Percentiles rank a stretch among this genome's conserved stretches.
phyloP scores from a whole-genome alignment of 1,140 invertebrate species.

The Procambarus clarkii region DNA sequence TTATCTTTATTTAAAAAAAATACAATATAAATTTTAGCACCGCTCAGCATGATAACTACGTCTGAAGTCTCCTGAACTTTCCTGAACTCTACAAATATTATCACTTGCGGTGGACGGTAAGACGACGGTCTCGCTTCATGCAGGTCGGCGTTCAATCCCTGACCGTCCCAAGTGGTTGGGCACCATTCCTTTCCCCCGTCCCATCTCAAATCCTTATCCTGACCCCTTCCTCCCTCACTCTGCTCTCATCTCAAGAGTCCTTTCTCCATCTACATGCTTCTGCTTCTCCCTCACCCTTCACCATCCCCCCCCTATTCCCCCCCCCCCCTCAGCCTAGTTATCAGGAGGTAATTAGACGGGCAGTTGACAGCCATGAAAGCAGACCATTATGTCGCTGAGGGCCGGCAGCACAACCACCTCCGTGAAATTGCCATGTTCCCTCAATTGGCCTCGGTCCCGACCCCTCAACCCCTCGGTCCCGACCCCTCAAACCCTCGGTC shows the following conservation, averaged over 20 bases:
- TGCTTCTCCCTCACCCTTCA: background rate
- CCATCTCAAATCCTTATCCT: no score
- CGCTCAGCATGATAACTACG: no score
- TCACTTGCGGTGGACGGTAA: no score
- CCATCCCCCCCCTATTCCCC: background rate
- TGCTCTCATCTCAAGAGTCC: background rate
- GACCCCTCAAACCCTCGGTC: background rate
- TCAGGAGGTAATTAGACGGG: background rate
- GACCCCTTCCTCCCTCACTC: background rate
- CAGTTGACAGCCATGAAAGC: background rate
- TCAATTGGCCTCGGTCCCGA: background rate
- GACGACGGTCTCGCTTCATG: no score
- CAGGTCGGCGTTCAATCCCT: no score
- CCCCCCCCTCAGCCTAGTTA: background rate
- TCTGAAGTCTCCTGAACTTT: no score
- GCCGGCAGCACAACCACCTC: background rate
- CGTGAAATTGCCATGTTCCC: conserved; percentile 2
- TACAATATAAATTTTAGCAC: no score
- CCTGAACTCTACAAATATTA: no score
- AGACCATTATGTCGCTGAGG: background rate
- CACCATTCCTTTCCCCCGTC: no score
- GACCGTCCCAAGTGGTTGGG: no score
- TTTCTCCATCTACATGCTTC: background rate
- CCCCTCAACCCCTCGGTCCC: background rate
- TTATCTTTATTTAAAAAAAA: no score